phyloP scores from a whole-genome alignment of 1,140 invertebrate genomes.

The Mylabris phalerata region DNA sequence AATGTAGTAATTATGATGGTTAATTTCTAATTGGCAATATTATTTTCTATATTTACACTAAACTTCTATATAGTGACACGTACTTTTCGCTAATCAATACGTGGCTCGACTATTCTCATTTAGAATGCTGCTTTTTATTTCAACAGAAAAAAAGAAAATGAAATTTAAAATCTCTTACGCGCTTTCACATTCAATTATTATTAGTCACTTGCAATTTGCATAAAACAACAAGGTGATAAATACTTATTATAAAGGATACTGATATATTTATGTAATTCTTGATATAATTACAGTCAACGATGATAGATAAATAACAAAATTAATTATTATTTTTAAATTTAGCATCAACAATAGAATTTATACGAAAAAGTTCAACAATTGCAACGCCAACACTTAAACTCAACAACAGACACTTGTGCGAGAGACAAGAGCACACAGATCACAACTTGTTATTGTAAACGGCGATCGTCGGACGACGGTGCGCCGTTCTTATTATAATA shows the following conservation, averaged over 20 bases:
- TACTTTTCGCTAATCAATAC: slow-evolving; percentile 1
- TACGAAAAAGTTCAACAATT: slow-evolving; percentile 16
- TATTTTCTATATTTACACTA: slow-evolving; percentile 5
- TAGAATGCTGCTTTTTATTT: slow-evolving; percentile 23
- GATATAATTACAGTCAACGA: no score
- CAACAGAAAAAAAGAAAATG: background rate
- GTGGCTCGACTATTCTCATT: slow-evolving; percentile 16
- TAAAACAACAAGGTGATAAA: no score
- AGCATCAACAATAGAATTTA: slow-evolving; percentile 13
- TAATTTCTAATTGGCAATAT: slow-evolving; percentile 1
- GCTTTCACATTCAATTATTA: no score
- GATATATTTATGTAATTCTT: no score
- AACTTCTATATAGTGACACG: slow-evolving; percentile 6
- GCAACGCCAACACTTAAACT: slow-evolving; percentile 17
- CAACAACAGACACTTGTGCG: slow-evolving; percentile 13
- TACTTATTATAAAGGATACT: no score
- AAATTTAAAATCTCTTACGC: no score
- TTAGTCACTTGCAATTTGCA: no score
- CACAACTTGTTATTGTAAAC: slow-evolving; percentile 9
- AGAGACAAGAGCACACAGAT: slow-evolving; percentile 3
- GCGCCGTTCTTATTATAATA: background rate
- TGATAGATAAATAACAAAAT: no score
- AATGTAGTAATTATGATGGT: background rate
- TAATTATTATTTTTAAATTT: background rate
- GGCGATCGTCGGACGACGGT: background rate